phyloP scores from a whole-genome alignment of 2,797 vertebrate species.

The Selene dorsalis region DNA sequence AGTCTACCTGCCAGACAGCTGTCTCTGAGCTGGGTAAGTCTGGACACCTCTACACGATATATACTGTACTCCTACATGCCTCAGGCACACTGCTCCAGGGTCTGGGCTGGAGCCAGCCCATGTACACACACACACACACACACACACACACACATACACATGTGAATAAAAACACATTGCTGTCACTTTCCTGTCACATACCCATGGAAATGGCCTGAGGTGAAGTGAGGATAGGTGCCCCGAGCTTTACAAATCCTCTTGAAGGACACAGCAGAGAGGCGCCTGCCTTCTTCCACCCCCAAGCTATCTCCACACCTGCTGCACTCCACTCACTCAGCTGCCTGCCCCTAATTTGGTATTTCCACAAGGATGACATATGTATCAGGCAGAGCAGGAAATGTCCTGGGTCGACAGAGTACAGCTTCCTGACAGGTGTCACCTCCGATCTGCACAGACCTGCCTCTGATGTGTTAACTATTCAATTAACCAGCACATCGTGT shows the following conservation, averaged over 20 bases:
- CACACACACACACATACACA: constrained; percentile 28
- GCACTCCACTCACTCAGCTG: constrained; percentile 67
- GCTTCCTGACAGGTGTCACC: constrained; percentile 83
- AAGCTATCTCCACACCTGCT: constrained; percentile 77
- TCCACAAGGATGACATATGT: constrained; percentile 76
- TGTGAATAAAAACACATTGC: constrained; percentile 41
- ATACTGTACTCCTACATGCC: constrained; percentile 77
- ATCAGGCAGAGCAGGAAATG: constrained; percentile 72
- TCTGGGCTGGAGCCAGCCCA: constrained; percentile 60
- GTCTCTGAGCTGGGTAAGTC: constrained; percentile 76
- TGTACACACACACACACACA: constrained; percentile 32
- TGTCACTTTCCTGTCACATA: constrained; percentile 80
- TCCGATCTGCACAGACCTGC: constrained; percentile 73
- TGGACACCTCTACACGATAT: constrained; percentile 78
- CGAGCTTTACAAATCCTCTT: constrained; percentile 76
- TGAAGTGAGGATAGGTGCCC: constrained; percentile 76
- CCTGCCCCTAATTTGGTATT: constrained; percentile 80
- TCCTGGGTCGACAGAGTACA: constrained; percentile 67
- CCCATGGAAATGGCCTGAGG: constrained; percentile 76
- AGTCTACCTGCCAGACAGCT: constrained; percentile 71
- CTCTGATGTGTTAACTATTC: constrained; percentile 82
- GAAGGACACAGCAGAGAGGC: constrained; percentile 75
- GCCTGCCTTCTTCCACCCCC: constrained; percentile 67
- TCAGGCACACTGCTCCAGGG: constrained; percentile 75
- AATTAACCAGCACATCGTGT: constrained; percentile 77